phyloP scores from a whole-genome alignment of 2,113 vertebrate genomes.

The Perca schrenkii region DNA sequence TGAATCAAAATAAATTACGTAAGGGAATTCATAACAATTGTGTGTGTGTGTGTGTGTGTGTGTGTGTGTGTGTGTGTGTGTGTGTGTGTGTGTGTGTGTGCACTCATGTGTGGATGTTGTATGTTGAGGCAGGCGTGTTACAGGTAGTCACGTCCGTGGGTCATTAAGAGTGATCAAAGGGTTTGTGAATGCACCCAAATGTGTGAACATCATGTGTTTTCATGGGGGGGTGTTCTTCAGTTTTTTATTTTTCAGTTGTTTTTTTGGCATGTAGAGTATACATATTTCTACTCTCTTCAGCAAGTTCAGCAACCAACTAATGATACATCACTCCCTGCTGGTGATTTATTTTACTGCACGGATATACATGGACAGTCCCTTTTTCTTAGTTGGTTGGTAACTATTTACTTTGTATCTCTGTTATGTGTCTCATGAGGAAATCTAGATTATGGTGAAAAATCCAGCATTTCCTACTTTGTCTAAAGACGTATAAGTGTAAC shows the following conservation, averaged over 20 bases:
- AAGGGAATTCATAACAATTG: background rate
- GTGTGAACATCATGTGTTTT: slow-evolving; percentile 14
- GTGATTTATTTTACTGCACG: slow-evolving; percentile 45
- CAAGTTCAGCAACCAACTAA: background rate
- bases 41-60: background rate
- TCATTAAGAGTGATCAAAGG: slow-evolving; percentile 26
- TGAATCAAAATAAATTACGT: background rate
- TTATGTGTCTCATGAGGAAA: slow-evolving; percentile 13
- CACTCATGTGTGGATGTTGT: slow-evolving; percentile 13
- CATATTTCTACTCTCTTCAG: slow-evolving; percentile 16
- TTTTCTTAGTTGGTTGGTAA: background rate
- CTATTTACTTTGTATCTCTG: background rate
- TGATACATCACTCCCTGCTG: slow-evolving; percentile 71
- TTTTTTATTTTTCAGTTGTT: too few species aligned
- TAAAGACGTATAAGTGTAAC: slow-evolving; percentile 4
- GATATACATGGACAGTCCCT: background rate
- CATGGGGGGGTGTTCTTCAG: too few species aligned
- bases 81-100: slow-evolving; percentile 5
- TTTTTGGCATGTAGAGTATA: background rate
- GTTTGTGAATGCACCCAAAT: slow-evolving; percentile 2
- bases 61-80: slow-evolving; percentile 3
- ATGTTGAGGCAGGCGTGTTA: slow-evolving; percentile 1
- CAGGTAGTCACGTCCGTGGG: background rate
- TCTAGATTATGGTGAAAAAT: slow-evolving; percentile 7
- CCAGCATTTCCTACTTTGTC: slow-evolving; percentile 29